Evolutionary conservation across 2,797 vertebrate species (phyloP), one percentile per base, ranked within the genome.

Genomic region (Silurus aristotelis): DNA sequence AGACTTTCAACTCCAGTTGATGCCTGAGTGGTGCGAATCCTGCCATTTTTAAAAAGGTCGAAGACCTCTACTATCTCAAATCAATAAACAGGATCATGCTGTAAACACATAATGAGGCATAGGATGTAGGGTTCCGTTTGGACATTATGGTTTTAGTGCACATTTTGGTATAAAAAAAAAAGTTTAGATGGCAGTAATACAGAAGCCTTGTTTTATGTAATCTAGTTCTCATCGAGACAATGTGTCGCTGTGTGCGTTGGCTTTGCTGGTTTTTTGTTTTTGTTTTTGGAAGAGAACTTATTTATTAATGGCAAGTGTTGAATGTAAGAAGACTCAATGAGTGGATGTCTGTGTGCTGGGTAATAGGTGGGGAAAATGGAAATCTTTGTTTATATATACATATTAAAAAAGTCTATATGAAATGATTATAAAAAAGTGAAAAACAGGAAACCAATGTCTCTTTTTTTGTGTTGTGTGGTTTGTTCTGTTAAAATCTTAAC

Each of bases 341-440:
- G 86, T 90, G 88, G 87, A 85, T 89, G 88, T 88, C 52, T 84
- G 67, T 68, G 58, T 83, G 86, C 70, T 81, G 86, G 91, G 89
- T 85, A 84, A 87, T 87, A 89, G 89, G 89, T 89, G 89, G 92
- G 83, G 68, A 88, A n/a, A 87, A 66, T 82, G 73, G 66, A 80
- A 88, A 89, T 89, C 89, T 88, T 89, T 93, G 92, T 95, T 94
- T 95, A 94, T 94, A 95, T 92, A 92, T 92, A 91, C 90, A 87
- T 89, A 93, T 88, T 91, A 88, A 92, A 52, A 92, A 94, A 88
- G 89, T 94, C 91, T 95, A 92, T 92, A 90, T 93, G 91, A 94
- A 93, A 86, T 87, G 64, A 87, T 90, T 90, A 88, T 90, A 72
- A 9, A 46, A 72, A 84, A 82, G 22, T 27, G 20, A 75, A 85